These are phyloP conservation scores for Poecilia gillii DNA, from an alignment of 2,797 vertebrate species.

Conservation along the genomic window DNA sequence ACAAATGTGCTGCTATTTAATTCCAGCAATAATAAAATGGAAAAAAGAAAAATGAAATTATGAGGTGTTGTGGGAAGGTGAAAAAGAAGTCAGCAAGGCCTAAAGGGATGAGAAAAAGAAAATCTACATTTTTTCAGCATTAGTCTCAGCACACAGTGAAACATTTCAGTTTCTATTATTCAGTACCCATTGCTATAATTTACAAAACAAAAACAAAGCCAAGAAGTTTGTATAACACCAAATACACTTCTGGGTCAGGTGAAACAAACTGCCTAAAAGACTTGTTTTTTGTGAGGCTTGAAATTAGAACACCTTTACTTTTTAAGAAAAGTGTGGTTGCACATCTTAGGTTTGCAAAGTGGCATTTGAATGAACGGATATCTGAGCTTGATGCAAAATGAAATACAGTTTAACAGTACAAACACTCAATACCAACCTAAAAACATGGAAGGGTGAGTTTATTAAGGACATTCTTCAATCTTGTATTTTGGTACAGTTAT, in stretches of 20 bases:
- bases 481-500: background rate
- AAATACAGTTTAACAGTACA: background rate
- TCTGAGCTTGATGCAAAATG: background rate
- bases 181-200: background rate
- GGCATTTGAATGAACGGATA: background rate
- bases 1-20: conserved; percentile 28
- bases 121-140: background rate
- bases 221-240: background rate
- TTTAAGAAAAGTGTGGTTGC: background rate
- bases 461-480: background rate
- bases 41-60: conserved; percentile 29
- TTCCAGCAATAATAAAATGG: conserved; percentile 15
- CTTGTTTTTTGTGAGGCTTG: background rate
- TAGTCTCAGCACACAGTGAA: background rate
- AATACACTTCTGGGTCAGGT: too few species aligned
- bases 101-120: background rate
- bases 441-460: background rate
- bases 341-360: background rate
- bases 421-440: background rate
- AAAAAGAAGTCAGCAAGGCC: conserved; percentile 3
- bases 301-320: background rate
- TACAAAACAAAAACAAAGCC: background rate
- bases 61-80: conserved; percentile 32
- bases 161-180: background rate
- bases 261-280: background rate